Percentiles rank a stretch among this genome's conserved stretches.
These are phyloP conservation scores for Monopis laevigella DNA, from an alignment of 2,888 invertebrate species.

Conservation along the genomic window DNA sequence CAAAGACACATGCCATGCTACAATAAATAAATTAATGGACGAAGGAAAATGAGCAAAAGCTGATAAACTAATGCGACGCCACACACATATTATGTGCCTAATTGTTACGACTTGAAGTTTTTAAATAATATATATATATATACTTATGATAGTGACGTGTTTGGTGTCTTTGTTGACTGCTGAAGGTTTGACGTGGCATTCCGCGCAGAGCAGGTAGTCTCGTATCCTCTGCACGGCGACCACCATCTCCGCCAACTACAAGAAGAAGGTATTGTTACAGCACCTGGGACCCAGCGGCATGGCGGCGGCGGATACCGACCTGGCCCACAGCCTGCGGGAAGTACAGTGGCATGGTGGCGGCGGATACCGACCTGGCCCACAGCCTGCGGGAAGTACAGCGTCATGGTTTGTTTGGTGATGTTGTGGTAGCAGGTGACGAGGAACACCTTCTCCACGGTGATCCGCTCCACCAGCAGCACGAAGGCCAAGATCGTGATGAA, in stretches of 20 bases:
- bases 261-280: too few relatives aligned
- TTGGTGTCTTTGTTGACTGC: constrained; percentile 40
- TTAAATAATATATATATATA: constrained; percentile 9
- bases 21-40: too few relatives aligned
- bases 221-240: constrained; percentile 54
- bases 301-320: too few relatives aligned
- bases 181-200: constrained; percentile 46
- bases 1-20: too few relatives aligned
- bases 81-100: too few relatives aligned
- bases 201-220: constrained; percentile 47
- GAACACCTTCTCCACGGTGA: constrained; percentile 78
- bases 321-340: constrained; percentile 70
- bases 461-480: constrained; percentile 66
- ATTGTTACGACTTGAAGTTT: not conserved
- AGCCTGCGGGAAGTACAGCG: constrained; percentile 73
- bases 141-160: constrained; percentile 43
- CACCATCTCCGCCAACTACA: constrained; percentile 53
- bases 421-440: constrained; percentile 78
- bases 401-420: constrained; percentile 76
- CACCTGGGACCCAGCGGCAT: too few relatives aligned
- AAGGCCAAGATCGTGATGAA: constrained; percentile 74
- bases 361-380: too few relatives aligned
- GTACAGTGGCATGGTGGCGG: constrained; percentile 73
- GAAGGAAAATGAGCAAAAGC: too few relatives aligned
- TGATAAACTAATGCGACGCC: too few relatives aligned